Evolutionary conservation across 2,888 invertebrate genomes (phyloP).

Genomic region (Acleris holmiana): DNA sequence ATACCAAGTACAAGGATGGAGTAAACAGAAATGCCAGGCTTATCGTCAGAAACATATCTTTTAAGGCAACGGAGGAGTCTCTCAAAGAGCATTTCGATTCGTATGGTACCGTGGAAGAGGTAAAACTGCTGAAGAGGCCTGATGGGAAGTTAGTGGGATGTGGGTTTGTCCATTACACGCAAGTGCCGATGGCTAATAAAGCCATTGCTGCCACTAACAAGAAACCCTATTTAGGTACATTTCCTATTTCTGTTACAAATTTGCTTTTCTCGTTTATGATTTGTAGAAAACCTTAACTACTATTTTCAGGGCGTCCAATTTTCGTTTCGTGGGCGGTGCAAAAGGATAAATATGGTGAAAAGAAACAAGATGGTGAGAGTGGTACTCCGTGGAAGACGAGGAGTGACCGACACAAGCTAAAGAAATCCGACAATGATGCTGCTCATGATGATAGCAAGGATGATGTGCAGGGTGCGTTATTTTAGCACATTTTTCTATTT

Average conservation of each 20-base stretch:
- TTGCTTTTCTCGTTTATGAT: background rate
- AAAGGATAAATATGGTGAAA: constrained; percentile 87
- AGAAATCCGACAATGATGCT: constrained; percentile 41
- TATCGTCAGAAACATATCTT: constrained; percentile 87
- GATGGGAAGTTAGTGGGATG: constrained; percentile 93
- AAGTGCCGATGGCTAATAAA: constrained; percentile 90
- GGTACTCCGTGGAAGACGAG: constrained; percentile 40
- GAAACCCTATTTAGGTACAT: constrained; percentile 85
- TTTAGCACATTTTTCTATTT: no score
- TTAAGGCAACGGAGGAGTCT: constrained; percentile 89
- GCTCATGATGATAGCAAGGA: constrained; percentile 42
- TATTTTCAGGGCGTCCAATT: constrained; percentile 83
- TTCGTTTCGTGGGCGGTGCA: constrained; percentile 94
- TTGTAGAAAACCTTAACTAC: no score
- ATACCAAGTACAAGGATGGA: constrained; percentile 56
- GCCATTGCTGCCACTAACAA: constrained; percentile 89
- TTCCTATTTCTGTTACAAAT: background rate
- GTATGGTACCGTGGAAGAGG: constrained; percentile 90
- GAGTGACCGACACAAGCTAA: background rate
- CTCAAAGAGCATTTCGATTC: constrained; percentile 88
- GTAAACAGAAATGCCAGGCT: constrained; percentile 83
- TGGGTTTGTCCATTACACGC: constrained; percentile 93
- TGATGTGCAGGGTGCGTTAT: constrained; percentile 21
- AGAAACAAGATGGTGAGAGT: constrained; percentile 43
- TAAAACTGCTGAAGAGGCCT: constrained; percentile 88